These are phyloP conservation scores for Macaria notata DNA, from an alignment of 2,888 invertebrate genomes.

Conservation along the genomic window DNA sequence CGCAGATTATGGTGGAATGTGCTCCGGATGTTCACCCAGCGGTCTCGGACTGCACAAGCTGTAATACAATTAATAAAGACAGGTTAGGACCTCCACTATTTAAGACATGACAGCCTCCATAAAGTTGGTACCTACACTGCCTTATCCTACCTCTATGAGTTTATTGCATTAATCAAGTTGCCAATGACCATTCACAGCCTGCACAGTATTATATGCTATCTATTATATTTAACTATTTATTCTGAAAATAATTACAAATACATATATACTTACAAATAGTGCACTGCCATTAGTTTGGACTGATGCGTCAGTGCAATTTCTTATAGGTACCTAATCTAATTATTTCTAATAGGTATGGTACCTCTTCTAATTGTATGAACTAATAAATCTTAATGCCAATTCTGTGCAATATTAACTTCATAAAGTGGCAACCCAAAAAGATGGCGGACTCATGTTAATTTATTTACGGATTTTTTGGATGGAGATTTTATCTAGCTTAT, in stretches of 20 bases:
- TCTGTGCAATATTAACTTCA: not conserved
- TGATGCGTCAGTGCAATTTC: too few relatives aligned
- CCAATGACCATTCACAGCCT: not conserved
- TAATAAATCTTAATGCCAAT: too few relatives aligned
- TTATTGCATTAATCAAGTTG: too few relatives aligned
- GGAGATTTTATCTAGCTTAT: too few relatives aligned
- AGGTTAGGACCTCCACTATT: not conserved
- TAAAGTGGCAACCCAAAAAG: not conserved
- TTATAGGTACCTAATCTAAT: too few relatives aligned
- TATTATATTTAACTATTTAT: too few relatives aligned
- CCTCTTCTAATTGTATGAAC: too few relatives aligned
- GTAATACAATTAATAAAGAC: not conserved
- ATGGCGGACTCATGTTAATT: not conserved
- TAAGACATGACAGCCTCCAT: not conserved
- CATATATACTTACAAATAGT: too few relatives aligned
- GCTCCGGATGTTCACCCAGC: constrained; percentile 58
- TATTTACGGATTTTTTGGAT: not conserved
- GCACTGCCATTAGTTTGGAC: too few relatives aligned
- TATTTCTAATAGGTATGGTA: too few relatives aligned
- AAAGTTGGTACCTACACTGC: not conserved
- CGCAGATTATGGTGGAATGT: constrained; percentile 72
- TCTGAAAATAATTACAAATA: too few relatives aligned
- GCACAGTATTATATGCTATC: too few relatives aligned
- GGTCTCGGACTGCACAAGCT: constrained; percentile 56
- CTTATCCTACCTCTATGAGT: not conserved